These are phyloP conservation scores for Australoheros scitulus DNA, from an alignment of 2,113 vertebrate species.

Conservation along the genomic window DNA sequence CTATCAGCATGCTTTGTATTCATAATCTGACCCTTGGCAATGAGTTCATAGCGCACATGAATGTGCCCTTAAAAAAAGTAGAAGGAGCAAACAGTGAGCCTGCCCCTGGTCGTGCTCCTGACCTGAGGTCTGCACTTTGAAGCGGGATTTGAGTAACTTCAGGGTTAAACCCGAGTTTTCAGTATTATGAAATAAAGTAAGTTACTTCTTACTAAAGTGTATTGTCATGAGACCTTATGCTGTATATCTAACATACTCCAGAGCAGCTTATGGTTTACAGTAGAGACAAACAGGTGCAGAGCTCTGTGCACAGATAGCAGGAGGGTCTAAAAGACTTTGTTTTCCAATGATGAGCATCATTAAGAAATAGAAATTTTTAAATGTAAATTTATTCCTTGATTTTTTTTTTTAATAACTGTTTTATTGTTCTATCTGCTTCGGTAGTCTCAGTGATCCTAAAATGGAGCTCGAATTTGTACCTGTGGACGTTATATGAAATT, in stretches of 20 bases:
- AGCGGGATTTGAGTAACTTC: not conserved
- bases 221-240: not conserved
- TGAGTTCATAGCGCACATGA: not conserved
- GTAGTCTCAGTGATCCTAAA: not conserved
- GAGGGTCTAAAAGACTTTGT: not conserved
- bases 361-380: not conserved
- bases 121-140: not conserved
- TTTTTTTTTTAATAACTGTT: not conserved
- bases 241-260: not conserved
- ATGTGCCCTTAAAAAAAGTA: not conserved
- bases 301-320: not conserved
- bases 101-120: rapidly evolving
- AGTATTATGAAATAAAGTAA: not conserved
- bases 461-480: not conserved
- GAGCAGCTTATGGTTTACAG: not conserved
- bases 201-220: not conserved
- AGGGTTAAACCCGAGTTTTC: not conserved
- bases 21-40: not conserved
- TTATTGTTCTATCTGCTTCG: not conserved
- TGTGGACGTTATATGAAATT: not conserved
- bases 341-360: too few relatives aligned
- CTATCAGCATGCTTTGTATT: not conserved
- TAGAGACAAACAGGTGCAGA: not conserved
- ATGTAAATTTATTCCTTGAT: not conserved
- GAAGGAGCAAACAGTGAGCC: not conserved